Evolutionary conservation across 2,888 invertebrate genomes (phyloP).

Genomic region (Nowickia ferox): DNA sequence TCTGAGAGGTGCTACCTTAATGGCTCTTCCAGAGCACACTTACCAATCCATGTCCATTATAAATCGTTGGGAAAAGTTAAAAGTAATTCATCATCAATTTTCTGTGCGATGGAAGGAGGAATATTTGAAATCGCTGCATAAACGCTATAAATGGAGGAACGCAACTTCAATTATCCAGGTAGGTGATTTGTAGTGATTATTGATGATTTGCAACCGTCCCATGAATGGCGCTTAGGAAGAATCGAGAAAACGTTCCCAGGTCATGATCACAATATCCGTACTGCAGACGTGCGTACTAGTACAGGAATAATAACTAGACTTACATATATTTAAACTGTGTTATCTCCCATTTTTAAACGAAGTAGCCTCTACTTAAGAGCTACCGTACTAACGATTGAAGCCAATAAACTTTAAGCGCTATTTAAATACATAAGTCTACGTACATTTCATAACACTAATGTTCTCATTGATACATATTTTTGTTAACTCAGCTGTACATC

Average conservation of each 20-base stretch:
- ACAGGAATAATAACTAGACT: background rate
- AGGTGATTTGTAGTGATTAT: background rate
- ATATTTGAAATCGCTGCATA: too few relatives aligned
- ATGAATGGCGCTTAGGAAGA: slow-evolving; percentile 10
- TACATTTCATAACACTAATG: too few relatives aligned
- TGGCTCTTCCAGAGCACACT: background rate
- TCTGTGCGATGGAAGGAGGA: background rate
- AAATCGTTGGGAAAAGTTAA: too few relatives aligned
- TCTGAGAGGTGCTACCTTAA: background rate
- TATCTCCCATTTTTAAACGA: background rate
- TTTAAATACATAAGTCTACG: too few relatives aligned
- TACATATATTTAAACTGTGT: background rate
- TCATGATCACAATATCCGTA: background rate
- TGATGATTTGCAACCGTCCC: background rate
- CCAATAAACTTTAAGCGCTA: too few relatives aligned
- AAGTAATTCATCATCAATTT: too few relatives aligned
- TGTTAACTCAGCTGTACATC: too few relatives aligned
- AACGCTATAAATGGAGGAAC: background rate
- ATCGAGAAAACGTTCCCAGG: background rate
- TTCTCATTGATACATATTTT: background rate
- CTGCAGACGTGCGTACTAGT: background rate
- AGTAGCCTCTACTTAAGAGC: too few relatives aligned
- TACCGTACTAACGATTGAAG: too few relatives aligned
- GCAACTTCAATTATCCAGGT: background rate
- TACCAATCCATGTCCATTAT: background rate